Evolutionary conservation across 1,140 invertebrate species (phyloP).

Genomic region (Stenopsyche tienmushanensis): DNA sequence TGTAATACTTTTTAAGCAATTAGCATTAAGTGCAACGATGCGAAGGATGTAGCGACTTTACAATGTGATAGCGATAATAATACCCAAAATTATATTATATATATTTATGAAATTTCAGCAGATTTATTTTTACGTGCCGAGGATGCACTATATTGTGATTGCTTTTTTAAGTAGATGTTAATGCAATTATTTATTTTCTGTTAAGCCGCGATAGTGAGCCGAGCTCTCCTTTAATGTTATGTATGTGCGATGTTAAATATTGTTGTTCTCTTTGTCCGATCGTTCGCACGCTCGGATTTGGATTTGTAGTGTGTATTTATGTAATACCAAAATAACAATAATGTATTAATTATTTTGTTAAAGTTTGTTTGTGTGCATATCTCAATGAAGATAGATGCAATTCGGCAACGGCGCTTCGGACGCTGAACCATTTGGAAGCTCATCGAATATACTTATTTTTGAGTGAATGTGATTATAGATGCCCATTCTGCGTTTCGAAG

Average conservation of each 20-base stretch:
- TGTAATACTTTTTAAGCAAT: neutral
- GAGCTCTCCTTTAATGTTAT: conserved; percentile 6
- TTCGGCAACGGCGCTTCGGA: neutral
- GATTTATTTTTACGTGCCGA: conserved; percentile 13
- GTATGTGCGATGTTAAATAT: conserved; percentile 4
- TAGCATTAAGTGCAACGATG: neutral
- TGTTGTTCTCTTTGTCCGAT: conserved; percentile 7
- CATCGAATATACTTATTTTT: too few species aligned
- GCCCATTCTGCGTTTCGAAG: too few species aligned
- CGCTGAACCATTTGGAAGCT: too few species aligned
- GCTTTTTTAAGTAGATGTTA: conserved; percentile 17
- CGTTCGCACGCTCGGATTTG: neutral
- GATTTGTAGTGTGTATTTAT: conserved; percentile 14
- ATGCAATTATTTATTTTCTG: conserved; percentile 18
- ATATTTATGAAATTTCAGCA: neutral
- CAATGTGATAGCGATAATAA: conserved; percentile 20
- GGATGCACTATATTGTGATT: conserved; percentile 21
- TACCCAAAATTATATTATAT: neutral
- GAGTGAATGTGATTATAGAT: too few species aligned
- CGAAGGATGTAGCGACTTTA: neutral
- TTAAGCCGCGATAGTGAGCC: conserved; percentile 7
- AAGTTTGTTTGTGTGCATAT: neutral
- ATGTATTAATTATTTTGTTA: neutral
- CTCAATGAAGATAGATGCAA: neutral
- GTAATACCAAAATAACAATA: neutral